Evolutionary conservation across 2,797 vertebrate species (phyloP).

Genomic region (Notamacropus eugenii): DNA sequence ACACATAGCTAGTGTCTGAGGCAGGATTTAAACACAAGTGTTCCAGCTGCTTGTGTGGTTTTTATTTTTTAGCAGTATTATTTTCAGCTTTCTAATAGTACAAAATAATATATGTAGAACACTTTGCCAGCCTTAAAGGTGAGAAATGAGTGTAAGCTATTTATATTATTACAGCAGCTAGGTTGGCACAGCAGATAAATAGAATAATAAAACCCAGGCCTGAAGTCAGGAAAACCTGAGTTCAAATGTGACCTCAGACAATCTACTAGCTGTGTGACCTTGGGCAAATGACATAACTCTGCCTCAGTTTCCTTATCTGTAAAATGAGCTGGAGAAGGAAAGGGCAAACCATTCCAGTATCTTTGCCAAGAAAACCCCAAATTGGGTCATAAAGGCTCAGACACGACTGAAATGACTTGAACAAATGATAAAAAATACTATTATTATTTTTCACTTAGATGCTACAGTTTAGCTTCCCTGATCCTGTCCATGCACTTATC

Average conservation of each 20-base stretch:
- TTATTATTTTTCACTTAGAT: neutral
- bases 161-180: neutral
- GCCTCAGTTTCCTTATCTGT: neutral
- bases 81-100: neutral
- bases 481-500: neutral
- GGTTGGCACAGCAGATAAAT: neutral
- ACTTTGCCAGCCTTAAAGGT: neutral
- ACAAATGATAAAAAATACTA: neutral
- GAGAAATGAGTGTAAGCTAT: neutral
- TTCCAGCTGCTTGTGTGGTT: neutral
- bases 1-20: neutral
- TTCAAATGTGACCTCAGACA: neutral
- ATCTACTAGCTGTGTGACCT: neutral
- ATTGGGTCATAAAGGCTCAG: neutral
- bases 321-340: neutral
- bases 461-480: neutral
- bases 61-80: neutral
- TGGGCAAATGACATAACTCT: neutral
- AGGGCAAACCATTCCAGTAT: neutral
- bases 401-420: neutral
- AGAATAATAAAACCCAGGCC: neutral
- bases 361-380: neutral
- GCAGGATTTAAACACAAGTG: neutral
- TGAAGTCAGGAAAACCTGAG: neutral
- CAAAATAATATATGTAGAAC: neutral